Percentiles rank a stretch among this genome's conserved stretches.
phyloP scores from a whole-genome alignment of 2,113 vertebrate species.

The Motacilla tschutschensis region DNA sequence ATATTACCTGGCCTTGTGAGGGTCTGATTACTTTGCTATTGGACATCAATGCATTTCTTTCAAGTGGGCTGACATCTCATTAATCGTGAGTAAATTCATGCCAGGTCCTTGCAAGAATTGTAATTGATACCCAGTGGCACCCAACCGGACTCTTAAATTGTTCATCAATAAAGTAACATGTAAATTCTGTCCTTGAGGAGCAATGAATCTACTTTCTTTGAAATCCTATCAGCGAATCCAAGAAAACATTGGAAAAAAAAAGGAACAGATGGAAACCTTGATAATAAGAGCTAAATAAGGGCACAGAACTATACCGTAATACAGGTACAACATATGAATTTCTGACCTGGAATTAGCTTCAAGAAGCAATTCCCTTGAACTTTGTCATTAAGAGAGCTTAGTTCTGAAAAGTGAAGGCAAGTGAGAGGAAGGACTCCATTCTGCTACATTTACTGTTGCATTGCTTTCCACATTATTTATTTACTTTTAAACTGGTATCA shows the following conservation, averaged over 20 bases:
- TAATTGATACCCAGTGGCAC: slow-evolving; percentile 65
- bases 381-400: neutral
- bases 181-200: slow-evolving; percentile 63
- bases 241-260: neutral
- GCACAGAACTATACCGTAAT: neutral
- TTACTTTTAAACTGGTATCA: neutral
- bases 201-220: slow-evolving; percentile 6
- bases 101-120: slow-evolving; percentile 40
- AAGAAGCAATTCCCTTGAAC: neutral
- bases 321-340: neutral
- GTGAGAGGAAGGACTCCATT: neutral
- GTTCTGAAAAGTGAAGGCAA: neutral
- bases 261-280: neutral
- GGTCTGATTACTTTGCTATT: slow-evolving; percentile 73
- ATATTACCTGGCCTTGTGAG: slow-evolving; percentile 61
- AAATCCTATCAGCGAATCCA: neutral
- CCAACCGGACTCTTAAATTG: slow-evolving; percentile 51
- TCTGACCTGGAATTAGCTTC: neutral
- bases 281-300: neutral
- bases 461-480: neutral
- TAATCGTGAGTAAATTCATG: slow-evolving; percentile 69
- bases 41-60: slow-evolving; percentile 71
- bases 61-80: slow-evolving; percentile 66
- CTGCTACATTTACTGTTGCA: neutral
- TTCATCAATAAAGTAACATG: slow-evolving; percentile 69